Percentiles rank a stretch among this genome's conserved stretches.
These are phyloP conservation scores for Zoanthus sansibaricus DNA, from an alignment of 92 coral and sea anemone genomes.

Conservation along the genomic window DNA sequence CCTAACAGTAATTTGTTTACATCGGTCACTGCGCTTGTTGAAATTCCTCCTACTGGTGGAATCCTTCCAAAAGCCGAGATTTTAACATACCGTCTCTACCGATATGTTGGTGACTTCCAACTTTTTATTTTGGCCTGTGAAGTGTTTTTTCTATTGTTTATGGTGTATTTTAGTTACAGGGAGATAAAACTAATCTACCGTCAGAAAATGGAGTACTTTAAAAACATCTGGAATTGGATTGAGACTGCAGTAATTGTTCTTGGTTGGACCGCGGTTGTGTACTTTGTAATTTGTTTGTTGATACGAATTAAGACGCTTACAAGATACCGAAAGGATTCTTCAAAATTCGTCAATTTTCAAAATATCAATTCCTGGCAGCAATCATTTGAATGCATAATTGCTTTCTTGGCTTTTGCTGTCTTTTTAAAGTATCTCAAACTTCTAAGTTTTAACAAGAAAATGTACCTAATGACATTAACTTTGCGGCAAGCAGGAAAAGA, in stretches of 20 bases:
- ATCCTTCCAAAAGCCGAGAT: conserved; percentile 68
- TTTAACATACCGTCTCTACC: conserved; percentile 82
- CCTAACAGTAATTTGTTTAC: conserved; percentile 92
- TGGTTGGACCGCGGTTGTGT: conserved; percentile 79
- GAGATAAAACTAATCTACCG: conserved; percentile 70
- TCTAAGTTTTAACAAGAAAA: conserved; percentile 88
- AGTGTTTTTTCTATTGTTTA: conserved; percentile 69
- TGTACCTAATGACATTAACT: conserved; percentile 85
- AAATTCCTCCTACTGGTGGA: conserved; percentile 82
- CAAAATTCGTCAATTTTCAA: conserved; percentile 81
- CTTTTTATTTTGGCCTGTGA: conserved; percentile 86
- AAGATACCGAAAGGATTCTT: conserved; percentile 68
- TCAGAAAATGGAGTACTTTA: conserved; percentile 59
- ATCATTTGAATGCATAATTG: conserved; percentile 81
- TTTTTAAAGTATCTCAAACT: conserved; percentile 80
- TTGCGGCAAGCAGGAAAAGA: conserved; percentile 75
- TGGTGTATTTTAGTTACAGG: conserved; percentile 83
- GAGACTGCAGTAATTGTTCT: conserved; percentile 72
- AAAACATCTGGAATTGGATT: conserved; percentile 77
- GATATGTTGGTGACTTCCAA: conserved; percentile 95
- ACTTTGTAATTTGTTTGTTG: conserved; percentile 81
- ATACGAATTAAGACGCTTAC: conserved; percentile 78
- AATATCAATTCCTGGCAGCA: conserved; percentile 92
- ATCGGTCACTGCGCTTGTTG: conserved; percentile 85
- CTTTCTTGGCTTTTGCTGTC: conserved; percentile 68